A percentile compares a stretch with the other conserved stretches of the same genome.
Conservation (phyloP, 2,888 invertebrate species). For the Caenorhabditis sinica region DNA sequence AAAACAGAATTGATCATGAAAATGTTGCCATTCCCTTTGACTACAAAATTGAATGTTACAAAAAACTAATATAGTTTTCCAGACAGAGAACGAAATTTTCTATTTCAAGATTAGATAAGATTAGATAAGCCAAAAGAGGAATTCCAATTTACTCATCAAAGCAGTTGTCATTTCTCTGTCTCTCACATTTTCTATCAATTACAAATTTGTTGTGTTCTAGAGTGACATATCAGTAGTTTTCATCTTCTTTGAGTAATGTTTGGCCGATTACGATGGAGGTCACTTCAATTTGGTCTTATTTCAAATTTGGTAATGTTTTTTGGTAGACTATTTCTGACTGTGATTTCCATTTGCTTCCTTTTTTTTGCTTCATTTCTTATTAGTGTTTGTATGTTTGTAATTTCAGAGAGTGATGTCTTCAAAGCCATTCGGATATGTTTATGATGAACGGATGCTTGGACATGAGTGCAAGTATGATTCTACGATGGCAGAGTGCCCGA, state of each 20-base stretch:
- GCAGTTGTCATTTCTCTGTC: neutral
- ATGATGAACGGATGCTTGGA: conserved; percentile 77
- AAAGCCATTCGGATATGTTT: conserved; percentile 72
- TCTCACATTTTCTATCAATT: neutral
- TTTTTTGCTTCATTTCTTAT: neutral
- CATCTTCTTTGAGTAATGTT: conserved; percentile 15
- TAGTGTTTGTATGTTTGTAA: neutral
- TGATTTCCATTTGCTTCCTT: neutral
- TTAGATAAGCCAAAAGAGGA: neutral
- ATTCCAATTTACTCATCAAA: neutral
- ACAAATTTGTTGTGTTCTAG: neutral
- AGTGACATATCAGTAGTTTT: conserved; percentile 22
- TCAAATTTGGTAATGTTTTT: conserved; percentile 19
- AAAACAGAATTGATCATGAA: too few species aligned
- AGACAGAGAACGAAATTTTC: neutral
- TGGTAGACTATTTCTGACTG: neutral
- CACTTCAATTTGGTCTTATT: neutral
- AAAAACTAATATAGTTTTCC: neutral
- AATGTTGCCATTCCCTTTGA: neutral
- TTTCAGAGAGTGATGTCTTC: conserved; percentile 5
- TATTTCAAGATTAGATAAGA: conserved; percentile 1
- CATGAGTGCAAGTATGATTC: conserved; percentile 76
- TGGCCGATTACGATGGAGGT: conserved; percentile 33
- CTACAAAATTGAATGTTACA: neutral
- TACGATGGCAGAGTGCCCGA: conserved; percentile 76